phyloP scores from a whole-genome alignment of 1,140 invertebrate species.

The Monochamus saltuarius region DNA sequence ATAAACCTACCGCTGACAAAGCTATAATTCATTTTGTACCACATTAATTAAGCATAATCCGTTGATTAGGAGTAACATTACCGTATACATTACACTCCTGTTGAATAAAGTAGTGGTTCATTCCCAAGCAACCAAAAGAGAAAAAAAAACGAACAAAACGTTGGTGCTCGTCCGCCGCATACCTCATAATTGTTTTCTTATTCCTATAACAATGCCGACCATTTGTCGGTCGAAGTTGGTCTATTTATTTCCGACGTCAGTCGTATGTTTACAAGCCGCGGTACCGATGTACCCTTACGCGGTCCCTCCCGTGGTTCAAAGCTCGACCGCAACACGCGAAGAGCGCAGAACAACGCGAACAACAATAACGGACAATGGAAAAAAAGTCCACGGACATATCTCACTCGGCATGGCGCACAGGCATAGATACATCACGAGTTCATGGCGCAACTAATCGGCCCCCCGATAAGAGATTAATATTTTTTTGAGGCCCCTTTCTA shows the following conservation, averaged over 20 bases:
- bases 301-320: constrained; percentile 27
- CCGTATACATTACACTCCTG: too few relatives aligned
- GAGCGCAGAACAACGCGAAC: constrained; percentile 24
- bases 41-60: too few relatives aligned
- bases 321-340: constrained; percentile 32
- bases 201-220: constrained; percentile 29
- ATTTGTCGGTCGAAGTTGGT: constrained; percentile 24
- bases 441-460: constrained; percentile 11
- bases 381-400: constrained; percentile 30
- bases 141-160: neutral
- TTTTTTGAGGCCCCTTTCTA: constrained; percentile 23
- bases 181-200: constrained; percentile 29
- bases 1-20: too few relatives aligned
- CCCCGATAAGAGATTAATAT: constrained; percentile 44
- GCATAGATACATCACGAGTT: constrained; percentile 10
- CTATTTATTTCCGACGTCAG: constrained; percentile 29
- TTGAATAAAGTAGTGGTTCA: too few relatives aligned
- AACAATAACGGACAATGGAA: constrained; percentile 12
- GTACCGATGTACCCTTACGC: constrained; percentile 25
- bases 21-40: too few relatives aligned
- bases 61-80: too few relatives aligned
- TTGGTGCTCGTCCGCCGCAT: constrained; percentile 12
- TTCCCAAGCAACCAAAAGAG: too few relatives aligned
- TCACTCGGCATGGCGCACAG: constrained; percentile 30
- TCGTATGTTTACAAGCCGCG: constrained; percentile 33